phyloP scores from a whole-genome alignment of 2,888 invertebrate species.

The Dinocampus coccinellae region DNA sequence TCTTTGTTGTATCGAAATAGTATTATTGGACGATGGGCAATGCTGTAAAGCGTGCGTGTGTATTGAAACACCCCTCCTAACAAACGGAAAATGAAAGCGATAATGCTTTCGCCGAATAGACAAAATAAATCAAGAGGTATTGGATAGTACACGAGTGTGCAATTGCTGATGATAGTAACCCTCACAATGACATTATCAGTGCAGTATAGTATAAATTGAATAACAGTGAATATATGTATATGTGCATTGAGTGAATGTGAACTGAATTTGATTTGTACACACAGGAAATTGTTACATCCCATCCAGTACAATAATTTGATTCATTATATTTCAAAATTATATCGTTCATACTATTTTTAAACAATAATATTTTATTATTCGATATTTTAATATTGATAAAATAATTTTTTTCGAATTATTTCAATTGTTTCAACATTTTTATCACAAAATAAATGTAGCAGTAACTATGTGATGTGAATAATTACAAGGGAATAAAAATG shows the following conservation, averaged over 20 bases:
- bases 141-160: conserved; percentile 36
- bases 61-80: not conserved
- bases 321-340: not conserved
- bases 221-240: conserved; percentile 38
- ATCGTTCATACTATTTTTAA: not conserved
- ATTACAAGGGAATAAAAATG: not conserved
- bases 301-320: not conserved
- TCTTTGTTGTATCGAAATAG: conserved; percentile 22
- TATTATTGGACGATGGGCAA: conserved; percentile 9
- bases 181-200: not conserved
- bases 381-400: not conserved
- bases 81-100: conserved; percentile 51
- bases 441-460: not conserved
- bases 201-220: conserved; percentile 24
- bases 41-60: not conserved
- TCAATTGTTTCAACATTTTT: not conserved
- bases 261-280: conserved; percentile 1
- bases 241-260: not conserved
- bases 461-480: not conserved
- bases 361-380: not conserved
- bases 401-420: not conserved
- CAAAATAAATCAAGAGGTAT: conserved; percentile 57
- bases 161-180: conserved; percentile 51
- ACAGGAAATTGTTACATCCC: not conserved
- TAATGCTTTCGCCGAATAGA: conserved; percentile 54